phyloP scores from a whole-genome alignment of 2,113 vertebrate species.

The Cheirogaleus medius region DNA sequence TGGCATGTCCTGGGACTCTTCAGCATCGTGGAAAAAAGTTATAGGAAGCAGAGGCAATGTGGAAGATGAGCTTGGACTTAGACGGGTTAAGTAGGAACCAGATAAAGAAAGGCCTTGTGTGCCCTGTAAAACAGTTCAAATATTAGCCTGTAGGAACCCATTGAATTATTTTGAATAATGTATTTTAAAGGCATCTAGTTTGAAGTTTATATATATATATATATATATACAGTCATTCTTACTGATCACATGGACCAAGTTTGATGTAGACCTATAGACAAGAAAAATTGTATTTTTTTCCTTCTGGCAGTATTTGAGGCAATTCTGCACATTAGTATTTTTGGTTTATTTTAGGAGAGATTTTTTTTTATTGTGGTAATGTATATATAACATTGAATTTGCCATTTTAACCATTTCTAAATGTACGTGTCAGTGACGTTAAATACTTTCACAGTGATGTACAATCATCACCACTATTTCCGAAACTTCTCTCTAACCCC shows the following conservation, averaged over 20 bases:
- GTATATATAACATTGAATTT: not conserved
- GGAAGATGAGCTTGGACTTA: not conserved
- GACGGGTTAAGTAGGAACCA: not conserved
- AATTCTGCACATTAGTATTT: not conserved
- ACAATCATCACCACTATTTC: not conserved
- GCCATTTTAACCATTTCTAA: not conserved
- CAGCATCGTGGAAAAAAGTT: not conserved
- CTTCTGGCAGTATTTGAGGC: not conserved
- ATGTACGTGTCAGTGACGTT: not conserved
- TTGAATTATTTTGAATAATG: not conserved
- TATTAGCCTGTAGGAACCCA: not conserved
- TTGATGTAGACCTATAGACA: not conserved
- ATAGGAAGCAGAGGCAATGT: not conserved
- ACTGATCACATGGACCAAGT: not conserved
- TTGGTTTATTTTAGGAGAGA: not conserved
- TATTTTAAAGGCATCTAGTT: not conserved
- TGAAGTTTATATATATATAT: too few relatives aligned
- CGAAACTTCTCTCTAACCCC: not conserved
- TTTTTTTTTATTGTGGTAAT: not conserved
- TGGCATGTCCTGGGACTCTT: not conserved
- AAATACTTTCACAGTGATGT: not conserved
- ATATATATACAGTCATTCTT: too few relatives aligned
- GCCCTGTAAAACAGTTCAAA: not conserved
- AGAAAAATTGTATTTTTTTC: not conserved
- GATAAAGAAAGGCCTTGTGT: not conserved